Evolutionary conservation across 2,888 invertebrate species (phyloP).

Genomic region (Eristalis tenax): DNA sequence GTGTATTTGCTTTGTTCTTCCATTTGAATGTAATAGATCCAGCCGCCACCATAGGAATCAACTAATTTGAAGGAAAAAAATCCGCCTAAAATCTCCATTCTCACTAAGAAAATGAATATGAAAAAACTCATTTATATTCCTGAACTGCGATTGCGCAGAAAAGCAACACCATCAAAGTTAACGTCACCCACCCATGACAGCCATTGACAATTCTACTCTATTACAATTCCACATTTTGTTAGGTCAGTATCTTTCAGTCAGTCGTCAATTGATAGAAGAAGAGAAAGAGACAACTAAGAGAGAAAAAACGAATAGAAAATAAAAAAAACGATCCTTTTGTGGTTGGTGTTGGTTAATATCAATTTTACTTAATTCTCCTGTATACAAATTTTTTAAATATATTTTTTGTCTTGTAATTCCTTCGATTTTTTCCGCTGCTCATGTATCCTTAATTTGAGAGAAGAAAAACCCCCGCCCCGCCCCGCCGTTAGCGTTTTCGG

Average conservation of each 20-base stretch:
- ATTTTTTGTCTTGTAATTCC: background rate
- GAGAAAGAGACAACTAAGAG: background rate
- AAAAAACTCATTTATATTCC: background rate
- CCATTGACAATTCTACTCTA: background rate
- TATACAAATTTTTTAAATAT: background rate
- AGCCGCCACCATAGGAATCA: too few species aligned
- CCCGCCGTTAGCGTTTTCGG: background rate
- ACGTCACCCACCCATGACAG: conserved; percentile 1
- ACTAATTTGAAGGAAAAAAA: too few species aligned
- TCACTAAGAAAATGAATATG: too few species aligned
- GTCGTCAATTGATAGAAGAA: conserved; percentile 13
- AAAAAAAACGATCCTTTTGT: background rate
- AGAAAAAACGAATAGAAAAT: background rate
- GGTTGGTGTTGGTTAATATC: conserved; percentile 5
- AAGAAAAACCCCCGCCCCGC: background rate
- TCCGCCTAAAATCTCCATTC: too few species aligned
- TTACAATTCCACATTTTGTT: conserved; percentile 21
- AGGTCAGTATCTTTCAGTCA: conserved; percentile 48
- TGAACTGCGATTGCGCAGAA: background rate
- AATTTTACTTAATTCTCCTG: conserved; percentile 11
- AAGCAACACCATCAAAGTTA: background rate
- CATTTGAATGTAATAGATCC: too few species aligned
- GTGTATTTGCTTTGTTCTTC: too few species aligned
- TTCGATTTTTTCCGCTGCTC: background rate
- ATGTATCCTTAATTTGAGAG: background rate